Evolutionary conservation across 2,113 vertebrate species (phyloP).

Genomic region (Nannobrachium achirus): DNA sequence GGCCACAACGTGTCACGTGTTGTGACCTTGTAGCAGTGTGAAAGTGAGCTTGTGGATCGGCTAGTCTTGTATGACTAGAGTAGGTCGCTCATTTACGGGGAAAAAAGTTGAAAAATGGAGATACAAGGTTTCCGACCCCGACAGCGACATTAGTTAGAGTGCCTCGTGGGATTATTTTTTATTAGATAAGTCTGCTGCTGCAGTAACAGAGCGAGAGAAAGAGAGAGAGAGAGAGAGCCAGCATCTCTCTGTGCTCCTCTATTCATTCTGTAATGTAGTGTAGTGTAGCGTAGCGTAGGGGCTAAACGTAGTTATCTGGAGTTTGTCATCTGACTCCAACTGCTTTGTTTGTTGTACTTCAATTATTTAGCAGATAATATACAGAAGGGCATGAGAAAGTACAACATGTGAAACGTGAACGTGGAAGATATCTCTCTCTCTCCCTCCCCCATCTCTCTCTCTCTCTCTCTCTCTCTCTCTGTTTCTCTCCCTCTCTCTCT

Average conservation of each 20-base stretch:
- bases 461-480: too few species aligned
- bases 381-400: conserved; percentile 3
- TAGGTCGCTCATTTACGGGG: too few species aligned
- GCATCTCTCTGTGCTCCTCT: conserved; percentile 21
- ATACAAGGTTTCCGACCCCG: too few species aligned
- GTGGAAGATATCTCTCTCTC: not conserved
- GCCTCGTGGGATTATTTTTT: conserved; percentile 27
- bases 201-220: conserved; percentile 53
- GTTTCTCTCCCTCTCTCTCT: too few species aligned
- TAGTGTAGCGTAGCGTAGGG: not conserved
- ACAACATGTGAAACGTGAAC: conserved; percentile 2
- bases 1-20: too few species aligned
- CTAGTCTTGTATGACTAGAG: too few species aligned
- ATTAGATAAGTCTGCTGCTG: conserved; percentile 54
- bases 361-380: conserved; percentile 44
- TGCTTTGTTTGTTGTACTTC: conserved; percentile 50
- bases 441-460: too few species aligned
- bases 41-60: too few species aligned
- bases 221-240: too few species aligned
- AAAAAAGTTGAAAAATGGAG: too few species aligned
- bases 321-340: conserved; percentile 60
- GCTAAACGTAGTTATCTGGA: conserved; percentile 56
- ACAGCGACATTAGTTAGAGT: too few species aligned
- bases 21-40: too few species aligned
- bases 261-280: conserved; percentile 22